Evolutionary conservation across 2,888 invertebrate genomes (phyloP), one percentile per base, ranked within the genome.

Genomic region (Oscheius sp.): DNA sequence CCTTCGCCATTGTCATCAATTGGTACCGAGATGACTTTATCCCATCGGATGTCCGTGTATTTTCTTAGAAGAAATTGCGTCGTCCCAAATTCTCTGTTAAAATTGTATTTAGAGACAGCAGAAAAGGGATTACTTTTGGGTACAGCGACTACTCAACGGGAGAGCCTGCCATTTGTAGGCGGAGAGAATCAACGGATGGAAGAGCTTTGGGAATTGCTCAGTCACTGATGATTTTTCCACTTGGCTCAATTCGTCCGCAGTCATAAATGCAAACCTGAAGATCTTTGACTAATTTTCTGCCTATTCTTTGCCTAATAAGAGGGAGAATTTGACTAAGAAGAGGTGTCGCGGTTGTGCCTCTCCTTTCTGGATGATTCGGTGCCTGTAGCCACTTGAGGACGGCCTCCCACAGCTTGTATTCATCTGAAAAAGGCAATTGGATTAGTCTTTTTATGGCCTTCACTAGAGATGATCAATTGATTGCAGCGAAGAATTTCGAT

Each of bases 201-300:
- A 89, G 23, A 89, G 78, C 16, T 87, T 86, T 16, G 87, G 84
- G 76, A 89, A 85, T 58, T 85, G 64, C 56, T 84, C 84, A n/a
- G 85, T 74, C 7, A 95, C 90, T 0, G 94, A 93, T 29, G 93
- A 93, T 16, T 94, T 90, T 61, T 95, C 90, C 29, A 97, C 89
- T 86, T 93, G 93, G 0, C 94, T 93, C 78, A 97, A 89, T 89
- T 97, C 94, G 69, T 93, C 91, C 0, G 95, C 94, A 21, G 94
- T 93, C 95, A 97, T 96, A 95, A 96, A 95, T 0, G 96, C 94
- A 90, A 96, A 97, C 81, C 94, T 85, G 45, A 55, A 72, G n/a
- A 46, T 6, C 18, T 63, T 1, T n/a, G 16, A 12, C 25, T 29
- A 13, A 16, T 59, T 59, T 59, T 12, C 16, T 35, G 16, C 41